Percentiles rank a stretch among this genome's conserved stretches.
phyloP scores from a whole-genome alignment of 1,140 invertebrate species.

The Euborellia annulipes region DNA sequence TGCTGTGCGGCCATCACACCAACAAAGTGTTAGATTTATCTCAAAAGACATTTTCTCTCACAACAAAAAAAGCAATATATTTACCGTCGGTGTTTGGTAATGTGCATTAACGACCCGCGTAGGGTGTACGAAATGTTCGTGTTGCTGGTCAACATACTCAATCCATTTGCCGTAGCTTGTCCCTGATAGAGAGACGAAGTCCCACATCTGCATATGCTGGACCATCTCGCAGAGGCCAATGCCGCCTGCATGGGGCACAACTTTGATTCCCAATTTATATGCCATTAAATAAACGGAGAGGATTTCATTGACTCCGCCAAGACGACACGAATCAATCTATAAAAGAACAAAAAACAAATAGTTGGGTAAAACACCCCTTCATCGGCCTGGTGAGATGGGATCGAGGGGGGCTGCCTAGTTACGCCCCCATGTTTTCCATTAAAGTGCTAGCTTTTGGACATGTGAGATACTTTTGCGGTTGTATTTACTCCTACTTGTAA shows the following conservation, averaged over 20 bases:
- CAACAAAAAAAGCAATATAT: too few species aligned
- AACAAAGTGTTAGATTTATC: too few species aligned
- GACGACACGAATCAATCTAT: slow-evolving; percentile 63
- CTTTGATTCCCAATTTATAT: slow-evolving; percentile 49
- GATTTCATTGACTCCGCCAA: slow-evolving; percentile 80
- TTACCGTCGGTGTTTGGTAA: slow-evolving; percentile 57
- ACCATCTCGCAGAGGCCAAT: slow-evolving; percentile 87
- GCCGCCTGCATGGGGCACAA: slow-evolving; percentile 86
- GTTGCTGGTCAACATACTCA: slow-evolving; percentile 79
- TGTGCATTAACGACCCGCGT: slow-evolving; percentile 45
- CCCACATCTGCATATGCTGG: slow-evolving; percentile 81
- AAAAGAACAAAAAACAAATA: too few species aligned
- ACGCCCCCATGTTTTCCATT: too few species aligned
- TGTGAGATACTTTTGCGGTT: too few species aligned
- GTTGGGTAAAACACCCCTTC: too few species aligned
- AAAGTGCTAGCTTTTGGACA: too few species aligned
- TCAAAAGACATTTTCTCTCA: too few species aligned
- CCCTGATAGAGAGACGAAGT: slow-evolving; percentile 57
- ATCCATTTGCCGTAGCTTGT: slow-evolving; percentile 53
- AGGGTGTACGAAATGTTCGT: slow-evolving; percentile 69
- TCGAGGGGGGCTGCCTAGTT: too few species aligned
- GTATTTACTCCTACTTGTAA: too few species aligned
- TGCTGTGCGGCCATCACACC: too few species aligned
- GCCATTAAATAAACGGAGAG: slow-evolving; percentile 81
- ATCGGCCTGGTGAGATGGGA: too few species aligned